phyloP scores from a whole-genome alignment of 1,140 invertebrate species.

The Dufourea novaeangliae region DNA sequence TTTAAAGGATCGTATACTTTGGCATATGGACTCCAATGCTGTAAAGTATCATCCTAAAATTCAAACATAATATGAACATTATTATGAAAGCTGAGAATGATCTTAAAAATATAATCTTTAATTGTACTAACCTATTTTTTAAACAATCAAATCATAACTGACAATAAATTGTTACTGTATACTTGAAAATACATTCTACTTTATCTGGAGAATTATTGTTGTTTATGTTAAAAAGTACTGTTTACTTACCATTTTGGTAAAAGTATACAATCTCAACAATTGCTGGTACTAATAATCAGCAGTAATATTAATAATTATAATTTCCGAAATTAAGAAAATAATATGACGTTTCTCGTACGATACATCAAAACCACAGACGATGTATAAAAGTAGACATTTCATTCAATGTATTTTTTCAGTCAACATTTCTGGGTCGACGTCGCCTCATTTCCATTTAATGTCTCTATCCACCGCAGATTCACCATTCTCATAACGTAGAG shows the following conservation, averaged over 20 bases:
- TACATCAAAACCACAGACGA: too few relatives aligned
- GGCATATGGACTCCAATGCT: constrained; percentile 82
- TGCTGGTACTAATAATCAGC: too few relatives aligned
- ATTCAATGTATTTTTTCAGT: too few relatives aligned
- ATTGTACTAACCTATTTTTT: not conserved
- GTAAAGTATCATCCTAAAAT: constrained; percentile 44
- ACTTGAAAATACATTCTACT: not conserved
- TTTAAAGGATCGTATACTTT: constrained; percentile 86
- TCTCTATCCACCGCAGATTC: too few relatives aligned
- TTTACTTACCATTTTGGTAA: constrained; percentile 3
- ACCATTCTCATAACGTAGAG: too few relatives aligned
- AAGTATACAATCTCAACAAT: not conserved
- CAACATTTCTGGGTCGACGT: too few relatives aligned
- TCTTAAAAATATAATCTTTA: constrained; percentile 9
- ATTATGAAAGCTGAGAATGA: not conserved
- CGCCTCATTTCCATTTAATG: too few relatives aligned
- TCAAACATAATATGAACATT: not conserved
- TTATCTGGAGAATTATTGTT: not conserved
- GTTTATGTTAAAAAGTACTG: not conserved
- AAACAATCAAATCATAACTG: not conserved
- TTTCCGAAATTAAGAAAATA: too few relatives aligned
- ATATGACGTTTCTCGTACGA: too few relatives aligned
- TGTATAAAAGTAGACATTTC: too few relatives aligned
- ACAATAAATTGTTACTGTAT: not conserved
- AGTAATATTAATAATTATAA: not conserved